phyloP scores from a whole-genome alignment of 2,113 vertebrate species.

The Tricholaema leucomelas region DNA sequence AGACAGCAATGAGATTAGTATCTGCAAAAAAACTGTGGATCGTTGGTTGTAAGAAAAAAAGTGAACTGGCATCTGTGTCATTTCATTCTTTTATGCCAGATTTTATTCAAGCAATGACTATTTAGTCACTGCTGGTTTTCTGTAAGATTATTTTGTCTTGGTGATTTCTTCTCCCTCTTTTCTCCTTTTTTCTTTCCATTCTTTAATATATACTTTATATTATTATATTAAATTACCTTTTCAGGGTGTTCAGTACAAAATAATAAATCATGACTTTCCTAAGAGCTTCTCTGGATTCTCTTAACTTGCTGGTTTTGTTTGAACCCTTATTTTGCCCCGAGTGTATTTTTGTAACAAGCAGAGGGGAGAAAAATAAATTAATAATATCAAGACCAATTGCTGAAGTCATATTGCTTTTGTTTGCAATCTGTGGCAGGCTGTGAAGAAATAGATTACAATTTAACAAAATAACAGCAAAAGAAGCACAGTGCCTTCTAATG shows the following conservation, averaged over 20 bases:
- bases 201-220: neutral
- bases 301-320: neutral
- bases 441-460: neutral
- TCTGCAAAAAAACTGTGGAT: neutral
- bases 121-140: neutral
- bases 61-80: neutral
- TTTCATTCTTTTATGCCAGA: neutral
- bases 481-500: neutral
- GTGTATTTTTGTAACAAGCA: neutral
- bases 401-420: neutral
- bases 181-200: neutral
- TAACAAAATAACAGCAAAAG: neutral
- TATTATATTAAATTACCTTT: neutral
- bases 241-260: neutral
- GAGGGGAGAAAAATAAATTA: neutral
- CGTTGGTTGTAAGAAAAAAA: neutral
- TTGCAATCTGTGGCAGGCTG: neutral
- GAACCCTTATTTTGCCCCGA: neutral
- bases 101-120: neutral
- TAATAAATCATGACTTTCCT: neutral
- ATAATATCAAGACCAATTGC: neutral
- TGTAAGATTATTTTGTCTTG: neutral
- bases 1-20: neutral
- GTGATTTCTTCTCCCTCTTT: neutral
- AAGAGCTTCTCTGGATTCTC: neutral